Conservation (phyloP, 1,140 invertebrate genomes). For the Macrobrachium nipponense region DNA sequence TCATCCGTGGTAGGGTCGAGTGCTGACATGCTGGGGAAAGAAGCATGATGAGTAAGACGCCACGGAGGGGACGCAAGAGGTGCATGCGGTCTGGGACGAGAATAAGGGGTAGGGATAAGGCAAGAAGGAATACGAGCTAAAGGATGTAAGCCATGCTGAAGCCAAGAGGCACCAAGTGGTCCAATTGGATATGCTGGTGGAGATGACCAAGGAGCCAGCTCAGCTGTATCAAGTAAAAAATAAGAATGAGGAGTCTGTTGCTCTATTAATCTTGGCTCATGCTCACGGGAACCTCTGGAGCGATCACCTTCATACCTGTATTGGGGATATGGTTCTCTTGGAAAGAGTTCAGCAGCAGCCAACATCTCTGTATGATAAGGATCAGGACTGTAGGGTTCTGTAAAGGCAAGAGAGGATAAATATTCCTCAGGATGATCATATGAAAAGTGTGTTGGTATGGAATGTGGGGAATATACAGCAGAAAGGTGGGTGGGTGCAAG, state of each 20-base stretch:
- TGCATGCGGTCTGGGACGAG: conserved; percentile 45
- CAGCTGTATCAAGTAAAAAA: conserved; percentile 58
- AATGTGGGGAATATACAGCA: conserved; percentile 37
- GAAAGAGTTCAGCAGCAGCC: conserved; percentile 45
- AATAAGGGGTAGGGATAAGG: conserved; percentile 55
- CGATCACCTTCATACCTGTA: conserved; percentile 43
- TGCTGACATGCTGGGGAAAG: conserved; percentile 64
- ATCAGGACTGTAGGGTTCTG: conserved; percentile 52
- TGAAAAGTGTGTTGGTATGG: conserved; percentile 51
- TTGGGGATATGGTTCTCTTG: conserved; percentile 42
- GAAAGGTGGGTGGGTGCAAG: conserved; percentile 49
- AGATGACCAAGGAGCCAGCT: conserved; percentile 61
- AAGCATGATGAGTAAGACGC: conserved; percentile 61
- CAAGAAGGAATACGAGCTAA: conserved; percentile 49
- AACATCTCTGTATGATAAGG: conserved; percentile 48
- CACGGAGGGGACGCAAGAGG: conserved; percentile 58
- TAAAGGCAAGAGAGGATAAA: conserved; percentile 32
- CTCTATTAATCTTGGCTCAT: conserved; percentile 15
- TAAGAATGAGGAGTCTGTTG: conserved; percentile 39
- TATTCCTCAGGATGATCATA: conserved; percentile 54
- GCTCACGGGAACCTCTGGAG: conserved; percentile 5
- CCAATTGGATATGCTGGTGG: conserved; percentile 63
- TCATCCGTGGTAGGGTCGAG: conserved; percentile 67
- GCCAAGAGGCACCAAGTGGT: conserved; percentile 63
- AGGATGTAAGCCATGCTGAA: conserved; percentile 58